Conservation (phyloP, 2,888 invertebrate species). For the Adineta ricciae region DNA sequence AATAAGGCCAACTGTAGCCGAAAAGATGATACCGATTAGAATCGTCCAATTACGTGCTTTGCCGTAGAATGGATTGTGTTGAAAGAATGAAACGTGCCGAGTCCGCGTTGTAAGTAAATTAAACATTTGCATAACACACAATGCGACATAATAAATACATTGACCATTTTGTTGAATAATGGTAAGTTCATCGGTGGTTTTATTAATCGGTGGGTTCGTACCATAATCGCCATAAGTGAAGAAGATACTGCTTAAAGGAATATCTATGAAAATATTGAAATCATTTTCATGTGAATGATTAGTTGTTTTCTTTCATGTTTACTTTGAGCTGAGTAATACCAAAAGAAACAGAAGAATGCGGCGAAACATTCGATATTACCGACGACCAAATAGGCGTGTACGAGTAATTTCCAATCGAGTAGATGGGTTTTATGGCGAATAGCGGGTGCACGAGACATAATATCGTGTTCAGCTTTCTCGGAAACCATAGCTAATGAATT, state of each 20-base stretch:
- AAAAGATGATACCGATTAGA: conserved; percentile 11
- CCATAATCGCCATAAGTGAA: conserved; percentile 18
- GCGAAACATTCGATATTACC: conserved; percentile 7
- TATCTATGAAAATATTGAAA: not conserved
- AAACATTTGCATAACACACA: conserved; percentile 26
- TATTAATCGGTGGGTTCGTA: not conserved
- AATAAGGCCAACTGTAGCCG: not conserved
- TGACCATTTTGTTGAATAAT: conserved; percentile 19
- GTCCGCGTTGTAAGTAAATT: conserved; percentile 24
- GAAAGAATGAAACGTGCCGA: conserved; percentile 24
- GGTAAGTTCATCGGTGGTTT: not conserved
- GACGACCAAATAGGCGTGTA: conserved; percentile 25
- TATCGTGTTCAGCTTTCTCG: conserved; percentile 26
- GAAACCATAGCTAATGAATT: conserved; percentile 24
- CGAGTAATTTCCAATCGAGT: conserved; percentile 25
- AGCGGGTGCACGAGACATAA: conserved; percentile 17
- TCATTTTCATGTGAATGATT: no score
- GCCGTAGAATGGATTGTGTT: conserved; percentile 2
- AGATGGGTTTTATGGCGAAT: conserved; percentile 13
- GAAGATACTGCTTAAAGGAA: not conserved
- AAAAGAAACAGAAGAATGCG: not conserved
- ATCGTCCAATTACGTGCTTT: conserved; percentile 13
- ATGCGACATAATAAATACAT: conserved; percentile 22
- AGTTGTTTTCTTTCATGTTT: no score
- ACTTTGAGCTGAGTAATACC: not conserved